Evolutionary conservation across 2,113 vertebrate genomes (phyloP).

Genomic region (Mus spicilegus): DNA sequence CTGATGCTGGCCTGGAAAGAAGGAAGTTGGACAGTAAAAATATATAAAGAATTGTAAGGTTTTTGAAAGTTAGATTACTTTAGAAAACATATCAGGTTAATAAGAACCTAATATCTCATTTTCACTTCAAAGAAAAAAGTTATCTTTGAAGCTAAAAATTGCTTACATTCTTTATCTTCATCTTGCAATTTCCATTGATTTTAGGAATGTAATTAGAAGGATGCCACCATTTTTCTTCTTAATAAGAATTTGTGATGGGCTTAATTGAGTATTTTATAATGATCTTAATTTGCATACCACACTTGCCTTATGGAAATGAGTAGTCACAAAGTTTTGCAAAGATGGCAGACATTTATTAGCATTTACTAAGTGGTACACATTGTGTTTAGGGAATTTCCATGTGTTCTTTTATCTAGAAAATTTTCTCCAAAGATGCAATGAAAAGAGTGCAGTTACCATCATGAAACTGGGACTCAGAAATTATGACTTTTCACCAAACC

Average conservation of each 20-base stretch:
- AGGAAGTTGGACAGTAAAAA: background rate
- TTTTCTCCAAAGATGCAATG: background rate
- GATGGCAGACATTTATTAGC: background rate
- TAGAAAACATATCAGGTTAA: constrained; percentile 11
- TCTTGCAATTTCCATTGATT: constrained; percentile 41
- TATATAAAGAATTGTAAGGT: background rate
- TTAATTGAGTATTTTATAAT: constrained; percentile 34
- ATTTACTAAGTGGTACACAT: background rate
- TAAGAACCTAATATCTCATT: background rate
- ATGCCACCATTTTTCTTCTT: constrained; percentile 8
- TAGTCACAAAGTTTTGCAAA: accelerated
- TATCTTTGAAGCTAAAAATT: background rate
- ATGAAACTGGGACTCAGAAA: background rate
- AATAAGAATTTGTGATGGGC: background rate
- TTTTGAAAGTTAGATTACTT: constrained; percentile 27
- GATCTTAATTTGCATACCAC: background rate
- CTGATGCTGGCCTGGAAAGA: background rate
- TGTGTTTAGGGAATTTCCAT: background rate
- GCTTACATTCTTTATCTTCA: background rate
- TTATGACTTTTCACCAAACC: background rate
- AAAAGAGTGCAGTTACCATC: background rate
- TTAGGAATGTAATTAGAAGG: background rate
- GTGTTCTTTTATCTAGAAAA: background rate
- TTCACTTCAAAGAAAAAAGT: constrained; percentile 10
- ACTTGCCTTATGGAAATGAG: background rate